Base-by-base conservation (phyloP, 35 echinoderm and acorn worm species). In the Ophiothrix spiculata region DNA sequence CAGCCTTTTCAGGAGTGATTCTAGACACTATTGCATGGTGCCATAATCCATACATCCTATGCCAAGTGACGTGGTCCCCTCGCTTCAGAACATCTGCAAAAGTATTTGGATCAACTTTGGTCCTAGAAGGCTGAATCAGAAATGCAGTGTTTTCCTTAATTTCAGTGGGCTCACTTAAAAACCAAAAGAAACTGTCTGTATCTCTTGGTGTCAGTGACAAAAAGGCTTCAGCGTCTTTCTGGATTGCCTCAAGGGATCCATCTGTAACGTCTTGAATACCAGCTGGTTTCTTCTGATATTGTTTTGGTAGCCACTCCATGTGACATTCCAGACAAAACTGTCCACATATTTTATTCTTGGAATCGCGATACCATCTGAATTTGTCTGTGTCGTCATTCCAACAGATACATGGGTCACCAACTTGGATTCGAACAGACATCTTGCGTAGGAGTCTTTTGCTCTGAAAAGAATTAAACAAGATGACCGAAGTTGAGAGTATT, bases 21-120 rank as follows among this genome's bases (percentile, higher is more conserved):
- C 63, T 76, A 1, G 33, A 40, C 15, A 91, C 89, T 31, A 91
- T 85, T 19, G 82, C 89, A 32, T 91, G 89, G 25, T 91, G 89
- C 89, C 89, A 91, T 35, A 85, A 79, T 41, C 33, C 45, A 29
- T 45, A 37, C 16, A 39, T 38, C 41, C 89, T 56, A 28, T 56
- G 45, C 89, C 89, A 91, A 8, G 89, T 11, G 33, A 91, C 76
- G 75, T 91, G 89, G 42, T 91, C 89, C 1, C 89, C 89, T 75
- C 10, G 39, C 34, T 85, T 85, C 1, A 89, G 4, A 25, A 25
- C 60, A 69, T 4, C 29, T 12, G 23, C 23, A 54, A 54, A 54
- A 69, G 17, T 10, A 15, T 69, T 69, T n/a, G 23, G 6, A n/a
- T 69, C 60, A 69, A 69, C 29, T 25, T 69, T 69, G 17, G 60